Evolutionary conservation across 2,888 invertebrate species (phyloP).

Genomic region (Andrena marginata): DNA sequence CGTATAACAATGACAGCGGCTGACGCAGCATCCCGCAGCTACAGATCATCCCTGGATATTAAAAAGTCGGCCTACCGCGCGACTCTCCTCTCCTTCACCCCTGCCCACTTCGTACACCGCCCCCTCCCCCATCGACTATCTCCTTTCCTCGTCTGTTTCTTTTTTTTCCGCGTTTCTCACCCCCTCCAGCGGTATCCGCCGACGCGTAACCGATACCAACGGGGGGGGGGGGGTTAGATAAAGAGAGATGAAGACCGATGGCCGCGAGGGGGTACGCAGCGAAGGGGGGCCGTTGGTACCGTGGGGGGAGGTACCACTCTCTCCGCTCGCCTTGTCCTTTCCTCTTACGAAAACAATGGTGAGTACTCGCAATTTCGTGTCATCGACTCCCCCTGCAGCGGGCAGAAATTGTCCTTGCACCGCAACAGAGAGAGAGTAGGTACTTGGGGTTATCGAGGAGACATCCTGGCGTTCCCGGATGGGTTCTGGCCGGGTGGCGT

Average conservation of each 20-base stretch:
- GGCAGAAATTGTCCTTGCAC: slow-evolving; percentile 65
- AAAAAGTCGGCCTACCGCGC: slow-evolving; percentile 83
- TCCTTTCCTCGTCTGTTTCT: slow-evolving; percentile 54
- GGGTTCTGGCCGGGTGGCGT: slow-evolving; percentile 33
- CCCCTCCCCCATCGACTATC: slow-evolving; percentile 9
- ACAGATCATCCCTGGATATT: slow-evolving; percentile 85
- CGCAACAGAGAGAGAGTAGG: slow-evolving; percentile 43
- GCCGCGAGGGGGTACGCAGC: background rate
- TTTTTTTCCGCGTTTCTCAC: slow-evolving; percentile 60
- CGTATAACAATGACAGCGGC: slow-evolving; percentile 85
- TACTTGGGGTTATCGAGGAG: slow-evolving; percentile 47
- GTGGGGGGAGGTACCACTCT: background rate
- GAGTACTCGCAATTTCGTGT: slow-evolving; percentile 79
- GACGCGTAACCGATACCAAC: slow-evolving; percentile 62
- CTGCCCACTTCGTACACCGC: slow-evolving; percentile 21
- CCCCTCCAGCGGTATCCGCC: slow-evolving; percentile 37
- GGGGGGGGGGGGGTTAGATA: too few species aligned
- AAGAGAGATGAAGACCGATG: slow-evolving; percentile 18
- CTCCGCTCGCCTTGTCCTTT: slow-evolving; percentile 43
- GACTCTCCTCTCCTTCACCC: slow-evolving; percentile 36
- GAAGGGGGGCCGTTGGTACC: slow-evolving; percentile 20
- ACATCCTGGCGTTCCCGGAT: slow-evolving; percentile 23
- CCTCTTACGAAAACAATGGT: slow-evolving; percentile 77
- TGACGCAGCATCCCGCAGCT: slow-evolving; percentile 84
- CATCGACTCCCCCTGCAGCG: slow-evolving; percentile 71